Conservation (phyloP, 2,888 invertebrate genomes). For the Exephanes ischioxanthus region DNA sequence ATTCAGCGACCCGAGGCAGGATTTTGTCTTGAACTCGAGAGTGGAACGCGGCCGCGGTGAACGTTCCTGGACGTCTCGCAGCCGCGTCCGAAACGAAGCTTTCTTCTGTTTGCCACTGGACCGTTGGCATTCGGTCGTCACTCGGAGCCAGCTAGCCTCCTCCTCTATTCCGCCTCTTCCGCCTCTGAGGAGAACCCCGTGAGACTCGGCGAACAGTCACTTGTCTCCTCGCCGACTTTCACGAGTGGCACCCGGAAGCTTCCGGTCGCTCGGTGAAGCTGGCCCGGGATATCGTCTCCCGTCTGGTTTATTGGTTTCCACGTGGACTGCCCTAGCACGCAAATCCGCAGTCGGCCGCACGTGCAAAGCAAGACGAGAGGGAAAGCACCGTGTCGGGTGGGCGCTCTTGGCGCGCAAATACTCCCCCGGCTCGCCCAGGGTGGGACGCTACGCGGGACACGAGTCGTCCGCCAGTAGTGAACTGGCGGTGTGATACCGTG, state of each 20-base stretch:
- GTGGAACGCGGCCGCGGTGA: slow-evolving; percentile 45
- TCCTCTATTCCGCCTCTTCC: background rate
- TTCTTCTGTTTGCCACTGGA: slow-evolving; percentile 40
- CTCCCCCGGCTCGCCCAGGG: slow-evolving; percentile 48
- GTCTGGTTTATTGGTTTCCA: slow-evolving; percentile 75
- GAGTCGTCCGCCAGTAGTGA: slow-evolving; percentile 62
- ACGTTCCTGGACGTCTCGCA: slow-evolving; percentile 55
- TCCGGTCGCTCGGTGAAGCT: slow-evolving; percentile 31
- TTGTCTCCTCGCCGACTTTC: slow-evolving; percentile 44
- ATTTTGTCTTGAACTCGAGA: slow-evolving; percentile 77
- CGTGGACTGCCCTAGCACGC: slow-evolving; percentile 70
- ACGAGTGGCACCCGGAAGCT: slow-evolving; percentile 50
- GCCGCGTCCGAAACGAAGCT: slow-evolving; percentile 46
- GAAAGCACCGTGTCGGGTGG: slow-evolving; percentile 44
- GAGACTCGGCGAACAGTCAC: slow-evolving; percentile 45
- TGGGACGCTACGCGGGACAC: slow-evolving; percentile 43
- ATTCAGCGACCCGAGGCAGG: slow-evolving; percentile 79
- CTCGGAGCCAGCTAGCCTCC: slow-evolving; percentile 31
- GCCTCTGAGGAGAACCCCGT: slow-evolving; percentile 2
- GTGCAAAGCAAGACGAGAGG: slow-evolving; percentile 47
- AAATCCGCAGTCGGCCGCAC: slow-evolving; percentile 54
- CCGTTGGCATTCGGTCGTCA: slow-evolving; percentile 68
- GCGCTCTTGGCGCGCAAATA: slow-evolving; percentile 63
- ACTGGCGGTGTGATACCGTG: slow-evolving; percentile 70
- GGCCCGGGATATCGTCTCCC: slow-evolving; percentile 64